Percentiles rank a stretch among this genome's conserved stretches.
Conservation (phyloP, 2,888 invertebrate genomes). For the Limnephilus auricula region DNA sequence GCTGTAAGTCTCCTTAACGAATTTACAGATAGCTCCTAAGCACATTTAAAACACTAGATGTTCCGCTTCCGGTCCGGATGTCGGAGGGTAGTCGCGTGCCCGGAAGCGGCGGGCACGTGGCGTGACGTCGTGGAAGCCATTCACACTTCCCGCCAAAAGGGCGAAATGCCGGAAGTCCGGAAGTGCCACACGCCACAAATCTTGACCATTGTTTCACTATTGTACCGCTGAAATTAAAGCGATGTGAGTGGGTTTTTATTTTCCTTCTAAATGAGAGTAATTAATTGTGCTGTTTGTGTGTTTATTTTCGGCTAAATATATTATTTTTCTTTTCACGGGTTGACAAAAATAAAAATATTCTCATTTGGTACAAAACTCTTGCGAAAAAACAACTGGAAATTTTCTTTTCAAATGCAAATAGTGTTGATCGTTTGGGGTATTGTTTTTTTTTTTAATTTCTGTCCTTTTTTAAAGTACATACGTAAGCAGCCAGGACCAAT, state of each 20-base stretch:
- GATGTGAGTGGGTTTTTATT: background rate
- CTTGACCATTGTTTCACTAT: constrained; percentile 22
- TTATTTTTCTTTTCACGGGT: background rate
- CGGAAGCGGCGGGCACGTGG: constrained; percentile 60
- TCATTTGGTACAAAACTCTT: background rate
- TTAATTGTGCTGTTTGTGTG: background rate
- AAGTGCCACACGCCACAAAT: constrained; percentile 17
- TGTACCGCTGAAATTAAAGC: background rate
- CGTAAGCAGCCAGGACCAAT: background rate
- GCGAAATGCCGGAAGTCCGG: constrained; percentile 23
- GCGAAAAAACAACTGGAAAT: background rate
- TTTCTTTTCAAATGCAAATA: background rate
- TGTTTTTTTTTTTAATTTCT: background rate
- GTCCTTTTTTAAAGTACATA: background rate
- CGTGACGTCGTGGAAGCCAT: constrained; percentile 60
- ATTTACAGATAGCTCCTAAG: background rate
- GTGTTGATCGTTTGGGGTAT: background rate
- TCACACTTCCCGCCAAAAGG: constrained; percentile 43
- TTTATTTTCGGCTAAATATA: background rate
- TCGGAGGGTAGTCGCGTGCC: constrained; percentile 47
- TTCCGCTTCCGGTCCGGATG: constrained; percentile 45
- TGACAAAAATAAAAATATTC: background rate
- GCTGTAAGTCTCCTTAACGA: background rate
- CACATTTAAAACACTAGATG: constrained; percentile 16
- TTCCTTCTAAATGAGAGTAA: background rate